These are phyloP conservation scores for Resseliella maxima DNA, from an alignment of 2,888 invertebrate genomes.

Conservation along the genomic window DNA sequence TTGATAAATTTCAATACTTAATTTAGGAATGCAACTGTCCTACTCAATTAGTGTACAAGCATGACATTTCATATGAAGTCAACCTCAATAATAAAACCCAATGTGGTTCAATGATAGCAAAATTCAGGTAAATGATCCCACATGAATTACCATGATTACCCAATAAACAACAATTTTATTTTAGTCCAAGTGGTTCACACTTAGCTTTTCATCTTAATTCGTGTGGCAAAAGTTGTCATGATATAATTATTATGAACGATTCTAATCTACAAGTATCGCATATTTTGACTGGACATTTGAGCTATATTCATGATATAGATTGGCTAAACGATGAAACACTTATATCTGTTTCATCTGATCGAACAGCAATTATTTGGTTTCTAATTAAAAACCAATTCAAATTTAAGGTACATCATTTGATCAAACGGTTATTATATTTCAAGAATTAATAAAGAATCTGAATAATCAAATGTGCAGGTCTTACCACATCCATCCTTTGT, in stretches of 20 bases:
- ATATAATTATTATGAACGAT: background rate
- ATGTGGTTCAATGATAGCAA: background rate
- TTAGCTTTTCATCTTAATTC: background rate
- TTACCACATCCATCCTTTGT: constrained; percentile 57
- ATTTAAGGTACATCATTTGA: background rate
- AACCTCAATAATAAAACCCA: background rate
- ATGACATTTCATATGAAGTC: background rate
- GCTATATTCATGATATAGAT: background rate
- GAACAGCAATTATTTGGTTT: constrained; percentile 12
- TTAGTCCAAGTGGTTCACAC: background rate
- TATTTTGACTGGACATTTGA: constrained; percentile 10
- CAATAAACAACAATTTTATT: too few relatives aligned
- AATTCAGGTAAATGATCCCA: background rate
- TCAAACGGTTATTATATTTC: background rate
- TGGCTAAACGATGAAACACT: background rate
- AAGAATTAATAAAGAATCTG: too few relatives aligned
- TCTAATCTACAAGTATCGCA: background rate
- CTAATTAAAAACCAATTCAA: background rate
- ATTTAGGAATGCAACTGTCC: background rate
- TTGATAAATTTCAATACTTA: background rate
- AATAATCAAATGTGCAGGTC: background rate
- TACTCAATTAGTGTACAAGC: background rate
- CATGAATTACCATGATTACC: too few relatives aligned
- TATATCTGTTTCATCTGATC: background rate
- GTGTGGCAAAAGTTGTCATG: background rate